phyloP scores from a whole-genome alignment of 2,888 invertebrate species.

The Metacarcinus magister region DNA sequence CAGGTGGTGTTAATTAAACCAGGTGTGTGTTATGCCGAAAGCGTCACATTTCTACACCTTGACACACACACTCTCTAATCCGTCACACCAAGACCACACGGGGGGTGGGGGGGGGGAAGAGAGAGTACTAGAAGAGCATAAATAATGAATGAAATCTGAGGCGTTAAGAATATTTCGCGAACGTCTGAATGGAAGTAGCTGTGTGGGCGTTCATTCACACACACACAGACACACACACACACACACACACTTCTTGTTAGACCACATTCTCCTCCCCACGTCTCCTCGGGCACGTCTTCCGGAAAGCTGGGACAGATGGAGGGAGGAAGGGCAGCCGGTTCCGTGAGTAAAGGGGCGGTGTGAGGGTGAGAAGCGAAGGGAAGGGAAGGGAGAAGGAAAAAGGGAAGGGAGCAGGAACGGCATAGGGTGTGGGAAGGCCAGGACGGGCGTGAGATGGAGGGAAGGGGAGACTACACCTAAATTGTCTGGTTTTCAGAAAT shows the following conservation, averaged over 20 bases:
- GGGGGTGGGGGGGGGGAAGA: neutral
- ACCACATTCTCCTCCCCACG: neutral
- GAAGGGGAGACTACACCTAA: conserved; percentile 28
- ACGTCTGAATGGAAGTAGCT: neutral
- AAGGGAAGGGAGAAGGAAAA: neutral
- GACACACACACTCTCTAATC: neutral
- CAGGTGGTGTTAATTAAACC: neutral
- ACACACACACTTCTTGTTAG: neutral
- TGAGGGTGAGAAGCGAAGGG: neutral
- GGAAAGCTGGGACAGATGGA: neutral
- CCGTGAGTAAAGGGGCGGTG: conserved; percentile 30
- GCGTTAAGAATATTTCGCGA: neutral
- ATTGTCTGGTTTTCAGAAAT: conserved; percentile 42
- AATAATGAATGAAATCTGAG: neutral
- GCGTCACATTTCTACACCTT: neutral
- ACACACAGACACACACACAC: neutral
- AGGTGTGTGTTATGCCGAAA: neutral
- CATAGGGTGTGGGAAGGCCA: neutral
- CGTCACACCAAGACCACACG: neutral
- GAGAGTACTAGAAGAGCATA: neutral
- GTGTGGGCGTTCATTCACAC: neutral
- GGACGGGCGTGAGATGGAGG: neutral
- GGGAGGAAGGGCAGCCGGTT: conserved; percentile 22
- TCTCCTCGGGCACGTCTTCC: neutral
- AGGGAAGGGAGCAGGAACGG: neutral